These are phyloP conservation scores for Lepidurus arcticus DNA, from an alignment of 1,140 invertebrate genomes.

Conservation along the genomic window DNA sequence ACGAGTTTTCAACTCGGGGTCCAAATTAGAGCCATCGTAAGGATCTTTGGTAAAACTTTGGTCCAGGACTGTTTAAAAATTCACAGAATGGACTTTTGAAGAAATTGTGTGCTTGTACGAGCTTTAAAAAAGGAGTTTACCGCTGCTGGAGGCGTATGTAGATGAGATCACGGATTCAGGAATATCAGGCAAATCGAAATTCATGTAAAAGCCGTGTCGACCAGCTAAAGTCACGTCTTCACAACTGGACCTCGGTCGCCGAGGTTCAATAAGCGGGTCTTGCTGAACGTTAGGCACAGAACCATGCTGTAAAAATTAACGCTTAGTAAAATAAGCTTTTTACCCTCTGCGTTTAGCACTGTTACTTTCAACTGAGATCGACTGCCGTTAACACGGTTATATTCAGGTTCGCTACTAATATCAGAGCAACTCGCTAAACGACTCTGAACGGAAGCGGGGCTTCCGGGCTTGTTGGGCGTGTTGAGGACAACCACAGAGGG, in stretches of 20 bases:
- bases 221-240: conserved; percentile 26
- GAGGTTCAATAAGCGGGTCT: conserved; percentile 9
- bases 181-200: conserved; percentile 31
- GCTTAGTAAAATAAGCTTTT: not conserved
- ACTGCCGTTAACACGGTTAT: not conserved
- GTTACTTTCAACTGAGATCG: conserved; percentile 8
- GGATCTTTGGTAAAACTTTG: not conserved
- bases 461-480: not conserved
- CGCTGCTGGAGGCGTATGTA: conserved; percentile 24
- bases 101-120: not conserved
- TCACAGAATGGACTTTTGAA: too few relatives aligned
- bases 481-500: conserved; percentile 18
- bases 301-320: not conserved
- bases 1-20: conserved; percentile 56
- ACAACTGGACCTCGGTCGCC: conserved; percentile 24
- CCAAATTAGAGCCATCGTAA: conserved; percentile 19
- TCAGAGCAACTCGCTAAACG: conserved; percentile 4
- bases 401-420: not conserved
- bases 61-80: not conserved
- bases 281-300: conserved; percentile 1
- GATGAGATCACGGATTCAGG: conserved; percentile 29
- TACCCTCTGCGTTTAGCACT: not conserved
- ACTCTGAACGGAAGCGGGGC: not conserved
- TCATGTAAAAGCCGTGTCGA: conserved; percentile 27
- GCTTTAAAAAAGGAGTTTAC: not conserved